A percentile compares a stretch with the other conserved stretches of the same genome.
Conservation (phyloP, 2,113 vertebrate genomes). For the Neodontobutis hainanensis region DNA sequence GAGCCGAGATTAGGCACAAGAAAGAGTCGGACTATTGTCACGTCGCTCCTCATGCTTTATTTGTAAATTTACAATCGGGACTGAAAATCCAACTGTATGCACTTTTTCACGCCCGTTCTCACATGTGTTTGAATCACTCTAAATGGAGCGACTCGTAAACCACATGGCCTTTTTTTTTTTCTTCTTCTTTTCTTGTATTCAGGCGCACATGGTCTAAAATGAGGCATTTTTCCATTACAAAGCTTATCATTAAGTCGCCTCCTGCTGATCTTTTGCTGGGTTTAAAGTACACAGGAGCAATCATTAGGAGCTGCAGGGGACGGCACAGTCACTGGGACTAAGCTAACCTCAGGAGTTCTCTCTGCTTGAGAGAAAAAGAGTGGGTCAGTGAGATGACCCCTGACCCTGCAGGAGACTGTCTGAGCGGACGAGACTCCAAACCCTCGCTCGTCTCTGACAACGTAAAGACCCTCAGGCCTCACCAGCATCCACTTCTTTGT, state of each 20-base stretch:
- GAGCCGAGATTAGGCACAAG: background rate
- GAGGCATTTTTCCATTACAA: slow-evolving; percentile 77
- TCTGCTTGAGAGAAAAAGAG: slow-evolving; percentile 60
- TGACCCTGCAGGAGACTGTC: slow-evolving; percentile 66
- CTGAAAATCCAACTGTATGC: slow-evolving; percentile 34
- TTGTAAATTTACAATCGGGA: slow-evolving; percentile 47
- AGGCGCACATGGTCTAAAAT: slow-evolving; percentile 66
- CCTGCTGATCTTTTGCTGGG: slow-evolving; percentile 71
- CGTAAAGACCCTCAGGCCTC: slow-evolving; percentile 51
- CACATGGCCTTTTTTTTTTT: slow-evolving; percentile 15
- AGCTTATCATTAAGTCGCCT: slow-evolving; percentile 79
- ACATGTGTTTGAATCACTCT: slow-evolving; percentile 64
- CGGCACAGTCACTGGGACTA: slow-evolving; percentile 62
- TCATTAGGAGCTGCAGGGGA: slow-evolving; percentile 72
- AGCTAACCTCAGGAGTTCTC: slow-evolving; percentile 63
- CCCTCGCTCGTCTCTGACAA: slow-evolving; percentile 4
- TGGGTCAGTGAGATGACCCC: slow-evolving; percentile 53
- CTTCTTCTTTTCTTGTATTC: slow-evolving; percentile 42
- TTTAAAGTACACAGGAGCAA: slow-evolving; percentile 72
- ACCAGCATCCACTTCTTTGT: slow-evolving; percentile 47
- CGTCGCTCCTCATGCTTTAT: slow-evolving; percentile 15
- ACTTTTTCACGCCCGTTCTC: slow-evolving; percentile 30
- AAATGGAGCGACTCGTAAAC: slow-evolving; percentile 57
- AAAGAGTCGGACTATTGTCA: background rate
- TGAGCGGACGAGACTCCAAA: slow-evolving; percentile 13